Conservation (phyloP, 2,888 invertebrate genomes). For the Colostygia pectinataria region DNA sequence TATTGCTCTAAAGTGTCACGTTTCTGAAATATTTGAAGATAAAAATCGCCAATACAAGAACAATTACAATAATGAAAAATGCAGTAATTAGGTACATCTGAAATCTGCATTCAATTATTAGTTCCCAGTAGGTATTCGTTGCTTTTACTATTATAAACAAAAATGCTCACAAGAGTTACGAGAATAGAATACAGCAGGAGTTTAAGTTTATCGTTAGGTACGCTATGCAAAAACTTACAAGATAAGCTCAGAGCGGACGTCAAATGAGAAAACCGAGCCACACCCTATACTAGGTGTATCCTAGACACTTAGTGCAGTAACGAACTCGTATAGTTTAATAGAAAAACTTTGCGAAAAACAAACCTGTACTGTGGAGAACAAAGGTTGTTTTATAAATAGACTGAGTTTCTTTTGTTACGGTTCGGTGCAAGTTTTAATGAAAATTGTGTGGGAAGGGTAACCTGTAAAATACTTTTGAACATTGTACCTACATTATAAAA, state of each 20-base stretch:
- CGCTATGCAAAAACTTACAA: not conserved
- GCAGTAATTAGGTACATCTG: no score
- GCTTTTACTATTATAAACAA: no score
- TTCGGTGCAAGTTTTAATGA: slow-evolving; percentile 8
- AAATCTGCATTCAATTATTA: no score
- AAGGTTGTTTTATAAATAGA: slow-evolving; percentile 14
- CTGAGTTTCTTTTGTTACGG: slow-evolving; percentile 6
- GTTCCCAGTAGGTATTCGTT: no score
- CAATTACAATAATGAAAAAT: no score
- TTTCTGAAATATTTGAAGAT: no score
- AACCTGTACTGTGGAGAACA: slow-evolving; percentile 1
- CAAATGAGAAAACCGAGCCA: not conserved
- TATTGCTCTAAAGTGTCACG: no score
- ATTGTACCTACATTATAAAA: not conserved
- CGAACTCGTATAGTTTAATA: slow-evolving; percentile 14
- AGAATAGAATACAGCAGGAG: no score
- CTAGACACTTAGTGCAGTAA: not conserved
- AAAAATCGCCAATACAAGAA: no score
- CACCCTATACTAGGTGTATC: not conserved
- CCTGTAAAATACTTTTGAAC: slow-evolving; percentile 9
- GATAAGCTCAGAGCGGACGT: slow-evolving; percentile 3
- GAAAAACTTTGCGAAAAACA: slow-evolving; percentile 17
- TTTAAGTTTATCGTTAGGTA: no score
- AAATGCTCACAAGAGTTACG: no score
- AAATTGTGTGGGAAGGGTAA: slow-evolving; percentile 11